These are phyloP conservation scores for Parthenolecanium corni DNA, from an alignment of 2,888 invertebrate genomes.

Conservation along the genomic window DNA sequence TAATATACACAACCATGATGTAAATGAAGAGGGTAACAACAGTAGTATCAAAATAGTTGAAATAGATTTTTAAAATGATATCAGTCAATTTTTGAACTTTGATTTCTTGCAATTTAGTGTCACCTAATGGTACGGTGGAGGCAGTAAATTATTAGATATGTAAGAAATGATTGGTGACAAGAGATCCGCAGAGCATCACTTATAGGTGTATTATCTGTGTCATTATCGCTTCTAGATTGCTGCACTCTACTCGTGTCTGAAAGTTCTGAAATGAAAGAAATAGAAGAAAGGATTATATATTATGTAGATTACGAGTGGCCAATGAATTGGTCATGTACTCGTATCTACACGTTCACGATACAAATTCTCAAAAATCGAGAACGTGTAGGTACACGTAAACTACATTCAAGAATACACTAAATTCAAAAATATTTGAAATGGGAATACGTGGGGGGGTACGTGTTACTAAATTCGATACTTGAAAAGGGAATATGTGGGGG, in stretches of 20 bases:
- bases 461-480: no score
- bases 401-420: no score
- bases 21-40: slow-evolving; percentile 20
- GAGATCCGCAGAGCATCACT: not conserved
- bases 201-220: not conserved
- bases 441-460: no score
- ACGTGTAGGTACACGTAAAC: no score
- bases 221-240: slow-evolving; percentile 31
- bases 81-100: not conserved
- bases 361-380: no score
- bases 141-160: not conserved
- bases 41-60: slow-evolving; percentile 13
- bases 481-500: no score
- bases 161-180: not conserved
- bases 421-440: no score
- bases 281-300: not conserved
- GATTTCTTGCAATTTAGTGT: not conserved
- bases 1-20: slow-evolving; percentile 19
- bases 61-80: not conserved
- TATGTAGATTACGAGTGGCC: no score
- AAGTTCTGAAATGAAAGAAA: slow-evolving; percentile 31
- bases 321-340: no score
- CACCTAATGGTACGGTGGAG: not conserved
- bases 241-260: slow-evolving; percentile 31
- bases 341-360: no score